Percentiles rank a stretch among this genome's conserved stretches.
Conservation (phyloP, 2,797 vertebrate genomes). For the Lateolabrax maculatus region DNA sequence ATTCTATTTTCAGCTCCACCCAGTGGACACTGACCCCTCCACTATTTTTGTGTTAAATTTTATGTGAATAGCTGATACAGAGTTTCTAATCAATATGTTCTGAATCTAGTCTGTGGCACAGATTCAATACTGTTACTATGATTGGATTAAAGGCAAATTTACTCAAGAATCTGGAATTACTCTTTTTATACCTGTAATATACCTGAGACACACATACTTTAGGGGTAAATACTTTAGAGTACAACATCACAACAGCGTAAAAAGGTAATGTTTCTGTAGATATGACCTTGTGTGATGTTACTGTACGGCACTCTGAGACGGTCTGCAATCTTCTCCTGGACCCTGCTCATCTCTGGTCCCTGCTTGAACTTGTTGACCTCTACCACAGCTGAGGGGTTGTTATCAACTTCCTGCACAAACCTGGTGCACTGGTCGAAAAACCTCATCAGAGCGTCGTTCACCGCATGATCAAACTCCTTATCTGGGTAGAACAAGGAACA, state of each 20-base stretch:
- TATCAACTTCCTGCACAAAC: slow-evolving; percentile 88
- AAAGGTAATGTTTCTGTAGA: background rate
- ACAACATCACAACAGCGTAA: background rate
- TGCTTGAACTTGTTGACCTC: slow-evolving; percentile 90
- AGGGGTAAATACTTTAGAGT: background rate
- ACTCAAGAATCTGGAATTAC: background rate
- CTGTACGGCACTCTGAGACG: slow-evolving; percentile 84
- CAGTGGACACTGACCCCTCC: slow-evolving; percentile 3
- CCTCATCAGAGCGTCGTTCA: slow-evolving; percentile 92
- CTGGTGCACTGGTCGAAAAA: slow-evolving; percentile 92
- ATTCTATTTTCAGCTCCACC: slow-evolving; percentile 17
- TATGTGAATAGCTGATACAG: background rate
- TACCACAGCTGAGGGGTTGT: slow-evolving; percentile 85
- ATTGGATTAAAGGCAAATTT: background rate
- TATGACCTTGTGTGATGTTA: slow-evolving; percentile 86
- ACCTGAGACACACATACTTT: background rate
- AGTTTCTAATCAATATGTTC: background rate
- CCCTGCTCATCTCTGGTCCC: slow-evolving; percentile 91
- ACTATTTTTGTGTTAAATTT: background rate
- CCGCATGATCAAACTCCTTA: slow-evolving; percentile 76
- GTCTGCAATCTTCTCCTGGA: slow-evolving; percentile 89
- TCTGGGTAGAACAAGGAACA: slow-evolving; percentile 73
- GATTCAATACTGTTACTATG: background rate
- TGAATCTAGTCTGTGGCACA: background rate
- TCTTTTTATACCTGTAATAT: background rate